A percentile compares a stretch with the other conserved stretches of the same genome.
Conservation (phyloP, 2,888 invertebrate genomes). For the Netelia melanura region DNA sequence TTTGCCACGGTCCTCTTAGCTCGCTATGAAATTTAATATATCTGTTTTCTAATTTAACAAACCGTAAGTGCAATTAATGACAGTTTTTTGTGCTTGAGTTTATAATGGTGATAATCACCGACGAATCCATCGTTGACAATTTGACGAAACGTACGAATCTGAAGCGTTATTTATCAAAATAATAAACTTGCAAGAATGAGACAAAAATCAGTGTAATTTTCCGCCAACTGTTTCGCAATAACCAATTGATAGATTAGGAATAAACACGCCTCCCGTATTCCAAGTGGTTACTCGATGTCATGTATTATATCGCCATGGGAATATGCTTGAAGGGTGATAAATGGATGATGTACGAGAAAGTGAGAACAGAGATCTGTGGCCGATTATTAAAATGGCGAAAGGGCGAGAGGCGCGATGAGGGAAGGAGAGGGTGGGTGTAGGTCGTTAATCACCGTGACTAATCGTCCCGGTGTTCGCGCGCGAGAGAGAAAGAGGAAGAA, state of each 20-base stretch:
- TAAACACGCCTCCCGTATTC: background rate
- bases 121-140: too few species aligned
- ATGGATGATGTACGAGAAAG: constrained; percentile 31
- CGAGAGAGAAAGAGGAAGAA: background rate
- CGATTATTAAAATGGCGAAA: constrained; percentile 56
- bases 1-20: too few species aligned
- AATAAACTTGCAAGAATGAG: background rate
- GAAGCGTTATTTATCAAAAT: too few species aligned
- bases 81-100: too few species aligned
- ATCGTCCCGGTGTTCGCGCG: constrained; percentile 28
- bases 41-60: too few species aligned
- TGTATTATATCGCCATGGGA: background rate
- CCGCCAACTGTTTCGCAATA: constrained; percentile 3
- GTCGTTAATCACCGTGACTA: constrained; percentile 63
- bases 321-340: constrained; percentile 22
- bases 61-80: too few species aligned
- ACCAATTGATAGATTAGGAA: constrained; percentile 59
- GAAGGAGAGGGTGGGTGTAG: background rate
- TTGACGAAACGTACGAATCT: too few species aligned
- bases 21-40: too few species aligned
- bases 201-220: background rate
- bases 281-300: background rate
- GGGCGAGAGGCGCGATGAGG: background rate
- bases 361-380: constrained; percentile 48
- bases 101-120: too few species aligned